Percentiles rank a stretch among this genome's conserved stretches.
These are phyloP conservation scores for Homarus gammarus DNA, from an alignment of 2,888 invertebrate species.

Conservation along the genomic window DNA sequence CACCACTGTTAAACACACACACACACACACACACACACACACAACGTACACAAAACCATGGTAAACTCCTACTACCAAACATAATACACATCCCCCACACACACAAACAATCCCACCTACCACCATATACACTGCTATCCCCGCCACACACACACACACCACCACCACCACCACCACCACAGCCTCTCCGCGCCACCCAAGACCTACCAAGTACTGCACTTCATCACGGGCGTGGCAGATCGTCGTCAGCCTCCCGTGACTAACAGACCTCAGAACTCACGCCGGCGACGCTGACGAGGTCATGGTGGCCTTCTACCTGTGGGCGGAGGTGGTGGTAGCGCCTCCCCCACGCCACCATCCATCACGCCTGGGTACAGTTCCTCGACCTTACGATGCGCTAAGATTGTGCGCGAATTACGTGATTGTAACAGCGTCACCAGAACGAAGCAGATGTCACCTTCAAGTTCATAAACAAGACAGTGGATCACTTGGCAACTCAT, in stretches of 20 bases:
- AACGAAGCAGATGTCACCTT: not conserved
- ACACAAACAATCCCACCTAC: too few species aligned
- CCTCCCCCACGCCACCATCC: too few species aligned
- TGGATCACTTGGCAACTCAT: not conserved
- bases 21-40: too few species aligned
- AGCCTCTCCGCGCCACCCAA: not conserved
- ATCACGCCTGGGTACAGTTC: not conserved
- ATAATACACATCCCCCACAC: too few species aligned
- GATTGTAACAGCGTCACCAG: conserved; percentile 3
- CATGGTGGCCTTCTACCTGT: not conserved
- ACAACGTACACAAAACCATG: too few species aligned
- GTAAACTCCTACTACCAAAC: too few species aligned
- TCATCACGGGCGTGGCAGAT: not conserved
- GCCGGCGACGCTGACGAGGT: too few species aligned
- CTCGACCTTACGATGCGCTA: not conserved
- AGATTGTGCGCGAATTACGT: conserved; percentile 8
- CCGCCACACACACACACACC: too few species aligned
- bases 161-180: not conserved
- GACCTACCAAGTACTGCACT: not conserved
- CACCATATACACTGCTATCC: too few species aligned
- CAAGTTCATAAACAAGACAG: not conserved
- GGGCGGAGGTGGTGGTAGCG: too few species aligned
- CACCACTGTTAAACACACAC: too few species aligned
- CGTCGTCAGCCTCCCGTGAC: not conserved
- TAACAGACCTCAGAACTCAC: too few species aligned